Conservation (phyloP, 2,888 invertebrate genomes). For the Diarsia dahlii region DNA sequence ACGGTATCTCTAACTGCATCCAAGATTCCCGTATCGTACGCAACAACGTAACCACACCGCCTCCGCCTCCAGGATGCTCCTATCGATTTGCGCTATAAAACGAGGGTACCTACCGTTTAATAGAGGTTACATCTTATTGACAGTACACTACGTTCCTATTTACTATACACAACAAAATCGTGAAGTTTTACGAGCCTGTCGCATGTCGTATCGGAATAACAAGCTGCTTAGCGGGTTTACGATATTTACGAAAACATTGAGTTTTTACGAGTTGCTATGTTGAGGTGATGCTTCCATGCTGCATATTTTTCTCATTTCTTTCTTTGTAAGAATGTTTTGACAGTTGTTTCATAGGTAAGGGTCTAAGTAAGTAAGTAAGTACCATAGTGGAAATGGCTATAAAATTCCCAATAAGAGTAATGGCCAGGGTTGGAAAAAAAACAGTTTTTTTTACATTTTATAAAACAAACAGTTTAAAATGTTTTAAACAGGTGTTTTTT, state of each 20-base stretch:
- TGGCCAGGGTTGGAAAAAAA: no score
- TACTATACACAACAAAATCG: constrained; percentile 61
- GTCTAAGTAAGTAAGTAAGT: background rate
- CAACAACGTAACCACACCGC: constrained; percentile 58
- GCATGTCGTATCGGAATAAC: constrained; percentile 70
- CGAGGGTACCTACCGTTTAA: constrained; percentile 73
- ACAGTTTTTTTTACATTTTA: no score
- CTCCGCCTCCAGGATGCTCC: constrained; percentile 70
- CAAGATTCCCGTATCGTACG: constrained; percentile 40
- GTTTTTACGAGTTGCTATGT: constrained; percentile 16
- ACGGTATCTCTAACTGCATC: background rate
- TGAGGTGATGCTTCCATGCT: background rate
- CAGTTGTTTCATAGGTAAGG: background rate
- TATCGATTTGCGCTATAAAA: constrained; percentile 82
- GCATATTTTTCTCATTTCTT: background rate
- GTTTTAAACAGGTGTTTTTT: no score
- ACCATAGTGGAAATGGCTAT: background rate
- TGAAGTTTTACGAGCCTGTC: constrained; percentile 68
- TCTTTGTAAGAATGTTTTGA: constrained; percentile 6
- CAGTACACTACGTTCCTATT: constrained; percentile 49
- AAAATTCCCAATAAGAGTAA: background rate
- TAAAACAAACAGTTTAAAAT: no score
- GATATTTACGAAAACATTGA: constrained; percentile 65
- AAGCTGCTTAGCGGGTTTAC: constrained; percentile 73
- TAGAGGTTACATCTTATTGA: constrained; percentile 74